Base-by-base conservation (phyloP, 2,888 invertebrate genomes). In the Hydraecia micacea region DNA sequence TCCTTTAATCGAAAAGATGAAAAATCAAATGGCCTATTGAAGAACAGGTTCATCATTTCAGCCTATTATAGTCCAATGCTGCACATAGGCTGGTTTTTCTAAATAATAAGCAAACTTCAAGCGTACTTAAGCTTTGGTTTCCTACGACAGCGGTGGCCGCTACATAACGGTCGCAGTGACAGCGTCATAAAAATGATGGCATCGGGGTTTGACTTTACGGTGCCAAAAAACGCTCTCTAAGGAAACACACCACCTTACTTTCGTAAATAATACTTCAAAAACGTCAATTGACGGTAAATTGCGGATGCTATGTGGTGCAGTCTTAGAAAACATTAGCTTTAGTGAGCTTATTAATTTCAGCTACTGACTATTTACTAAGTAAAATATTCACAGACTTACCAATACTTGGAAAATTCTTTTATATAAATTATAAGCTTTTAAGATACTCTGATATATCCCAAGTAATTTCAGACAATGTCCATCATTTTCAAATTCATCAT, bases 321-420 rank as follows among this genome's bases (percentile, higher is more conserved):
- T 25, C 25, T 25, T 55, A 55, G 25, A 9, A 55, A 55, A 39
- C 1, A 9, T 39, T 39, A 39, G 39, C 9, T 9, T 39, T 39
- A 39, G 9, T 39, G 55, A 25, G 9, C 25, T 25, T 55, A 55
- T 55, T 25, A 9, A 8, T 55, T 55, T 55, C 25, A 25, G 25
- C 49, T 18, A 49, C 18, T 49, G 49, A 18, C 58, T 58, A n/a
- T n/a, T 42, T 28, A 15, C 9, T 15, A 65, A 25, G 13, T 21
- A 21, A n/a, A 73, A 58, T 42, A 25, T 46, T 46, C 18, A 25
- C 4, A 0, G 8, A 76, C 76, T 21, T 28, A 76, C 76, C 76
- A 75, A 42, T 18, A 42, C 63, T 49, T 76, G 39, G 6, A 52
- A 76, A 32, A 75, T 55, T 42, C 3, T 75, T 21, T 52, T 63